phyloP scores from a whole-genome alignment of 2,888 invertebrate genomes.

The Calameuta filiformis region DNA sequence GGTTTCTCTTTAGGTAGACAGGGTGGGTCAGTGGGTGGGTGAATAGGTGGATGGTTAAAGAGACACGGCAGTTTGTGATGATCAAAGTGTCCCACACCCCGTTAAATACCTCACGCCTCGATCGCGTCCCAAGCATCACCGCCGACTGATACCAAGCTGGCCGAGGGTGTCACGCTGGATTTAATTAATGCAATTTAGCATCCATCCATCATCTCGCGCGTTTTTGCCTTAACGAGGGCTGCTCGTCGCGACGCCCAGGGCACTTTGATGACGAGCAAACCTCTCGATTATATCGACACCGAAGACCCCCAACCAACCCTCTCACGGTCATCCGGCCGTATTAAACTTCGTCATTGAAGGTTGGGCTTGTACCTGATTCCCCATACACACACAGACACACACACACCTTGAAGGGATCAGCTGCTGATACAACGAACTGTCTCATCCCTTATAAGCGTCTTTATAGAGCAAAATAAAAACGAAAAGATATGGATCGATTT shows the following conservation, averaged over 20 bases:
- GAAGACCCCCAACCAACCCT: slow-evolving; percentile 33
- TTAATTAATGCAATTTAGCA: slow-evolving; percentile 66
- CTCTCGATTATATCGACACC: slow-evolving; percentile 60
- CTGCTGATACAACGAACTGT: slow-evolving; percentile 34
- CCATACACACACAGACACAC: neutral
- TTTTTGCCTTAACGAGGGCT: slow-evolving; percentile 63
- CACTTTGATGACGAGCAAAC: slow-evolving; percentile 54
- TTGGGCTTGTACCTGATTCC: neutral
- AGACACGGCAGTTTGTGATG: slow-evolving; percentile 42
- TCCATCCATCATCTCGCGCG: slow-evolving; percentile 64
- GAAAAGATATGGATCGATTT: no score
- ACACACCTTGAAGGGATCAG: slow-evolving; percentile 26
- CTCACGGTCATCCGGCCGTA: slow-evolving; percentile 47
- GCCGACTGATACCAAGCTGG: slow-evolving; percentile 53
- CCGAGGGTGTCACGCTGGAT: slow-evolving; percentile 61
- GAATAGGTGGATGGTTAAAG: no score
- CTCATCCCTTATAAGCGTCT: no score
- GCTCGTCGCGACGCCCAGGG: slow-evolving; percentile 31
- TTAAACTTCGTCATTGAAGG: slow-evolving; percentile 32
- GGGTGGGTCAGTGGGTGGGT: no score
- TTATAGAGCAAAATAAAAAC: no score
- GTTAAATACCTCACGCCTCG: slow-evolving; percentile 57
- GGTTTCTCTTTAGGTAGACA: no score
- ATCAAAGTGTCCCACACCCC: slow-evolving; percentile 61
- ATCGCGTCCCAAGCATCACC: slow-evolving; percentile 47